Evolutionary conservation across 2,113 vertebrate species (phyloP).

Genomic region (Danionella cerebrum): DNA sequence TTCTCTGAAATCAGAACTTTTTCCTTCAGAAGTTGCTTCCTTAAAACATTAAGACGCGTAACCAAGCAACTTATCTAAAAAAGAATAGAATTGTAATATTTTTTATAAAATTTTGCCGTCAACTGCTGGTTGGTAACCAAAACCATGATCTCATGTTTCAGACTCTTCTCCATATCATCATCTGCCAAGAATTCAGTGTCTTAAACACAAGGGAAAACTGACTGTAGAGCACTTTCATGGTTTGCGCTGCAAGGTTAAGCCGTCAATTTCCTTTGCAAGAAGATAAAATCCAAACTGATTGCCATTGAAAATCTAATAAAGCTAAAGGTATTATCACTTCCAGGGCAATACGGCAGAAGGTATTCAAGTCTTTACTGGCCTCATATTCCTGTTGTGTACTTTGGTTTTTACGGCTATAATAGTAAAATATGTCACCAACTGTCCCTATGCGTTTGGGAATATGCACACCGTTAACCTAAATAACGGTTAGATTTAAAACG

Average conservation of each 20-base stretch:
- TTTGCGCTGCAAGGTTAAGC: background rate
- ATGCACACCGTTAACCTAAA: too few relatives aligned
- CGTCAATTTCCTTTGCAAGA: background rate
- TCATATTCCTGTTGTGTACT: too few relatives aligned
- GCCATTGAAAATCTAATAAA: background rate
- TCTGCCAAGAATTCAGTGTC: constrained; percentile 3
- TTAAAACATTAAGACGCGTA: background rate
- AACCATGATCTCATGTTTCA: constrained; percentile 17
- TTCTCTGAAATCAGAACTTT: background rate
- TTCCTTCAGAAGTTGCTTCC: background rate
- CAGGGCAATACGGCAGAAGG: too few relatives aligned
- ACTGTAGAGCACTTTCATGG: too few relatives aligned
- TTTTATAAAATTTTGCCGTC: background rate
- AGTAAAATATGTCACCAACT: too few relatives aligned
- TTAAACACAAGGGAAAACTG: background rate
- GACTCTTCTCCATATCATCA: background rate
- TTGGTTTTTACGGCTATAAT: too few relatives aligned
- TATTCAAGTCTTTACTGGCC: too few relatives aligned
- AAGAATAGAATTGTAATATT: too few relatives aligned
- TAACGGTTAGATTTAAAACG: too few relatives aligned
- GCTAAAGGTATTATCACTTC: background rate
- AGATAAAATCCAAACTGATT: background rate
- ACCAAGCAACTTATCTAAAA: too few relatives aligned
- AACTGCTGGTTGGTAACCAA: background rate
- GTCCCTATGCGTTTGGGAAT: too few relatives aligned